Percentiles rank a stretch among this genome's conserved stretches.
phyloP scores from a whole-genome alignment of 2,888 invertebrate species.

The Stomorhina lunata region DNA sequence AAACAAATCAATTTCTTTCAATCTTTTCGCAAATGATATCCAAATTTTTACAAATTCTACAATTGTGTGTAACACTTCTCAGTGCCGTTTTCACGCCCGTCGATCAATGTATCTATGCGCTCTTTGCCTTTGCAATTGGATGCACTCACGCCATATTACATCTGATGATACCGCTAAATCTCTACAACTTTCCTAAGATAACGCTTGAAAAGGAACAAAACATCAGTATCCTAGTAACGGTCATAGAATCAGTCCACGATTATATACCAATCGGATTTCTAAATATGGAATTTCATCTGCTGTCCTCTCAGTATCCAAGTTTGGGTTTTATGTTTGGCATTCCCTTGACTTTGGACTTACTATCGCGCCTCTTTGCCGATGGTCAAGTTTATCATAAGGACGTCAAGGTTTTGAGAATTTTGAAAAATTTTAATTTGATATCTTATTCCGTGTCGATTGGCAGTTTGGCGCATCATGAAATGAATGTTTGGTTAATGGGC shows the following conservation, averaged over 20 bases:
- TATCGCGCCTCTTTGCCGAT: conserved; percentile 13
- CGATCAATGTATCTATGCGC: conserved; percentile 30
- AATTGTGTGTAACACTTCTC: background rate
- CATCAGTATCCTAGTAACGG: background rate
- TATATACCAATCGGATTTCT: conserved; percentile 27
- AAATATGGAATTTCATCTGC: conserved; percentile 28
- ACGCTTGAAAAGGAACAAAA: background rate
- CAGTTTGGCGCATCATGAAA: conserved; percentile 34
- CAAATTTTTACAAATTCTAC: conserved; percentile 34
- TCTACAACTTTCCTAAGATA: background rate
- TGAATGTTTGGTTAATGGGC: conserved; percentile 52
- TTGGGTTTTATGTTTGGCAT: conserved; percentile 8
- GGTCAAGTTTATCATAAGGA: background rate
- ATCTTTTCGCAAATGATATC: background rate
- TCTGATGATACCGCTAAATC: background rate
- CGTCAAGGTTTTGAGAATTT: background rate
- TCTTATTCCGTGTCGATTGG: conserved; percentile 45
- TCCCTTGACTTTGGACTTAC: conserved; percentile 34
- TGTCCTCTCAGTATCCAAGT: conserved; percentile 1
- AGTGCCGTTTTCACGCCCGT: conserved; percentile 18
- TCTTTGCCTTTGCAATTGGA: conserved; percentile 36
- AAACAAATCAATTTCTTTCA: background rate
- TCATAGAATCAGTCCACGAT: conserved; percentile 26
- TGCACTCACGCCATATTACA: conserved; percentile 20
- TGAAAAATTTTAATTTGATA: conserved; percentile 39